phyloP scores from a whole-genome alignment of 2,113 vertebrate genomes.

The Ageneiosus marmoratus region DNA sequence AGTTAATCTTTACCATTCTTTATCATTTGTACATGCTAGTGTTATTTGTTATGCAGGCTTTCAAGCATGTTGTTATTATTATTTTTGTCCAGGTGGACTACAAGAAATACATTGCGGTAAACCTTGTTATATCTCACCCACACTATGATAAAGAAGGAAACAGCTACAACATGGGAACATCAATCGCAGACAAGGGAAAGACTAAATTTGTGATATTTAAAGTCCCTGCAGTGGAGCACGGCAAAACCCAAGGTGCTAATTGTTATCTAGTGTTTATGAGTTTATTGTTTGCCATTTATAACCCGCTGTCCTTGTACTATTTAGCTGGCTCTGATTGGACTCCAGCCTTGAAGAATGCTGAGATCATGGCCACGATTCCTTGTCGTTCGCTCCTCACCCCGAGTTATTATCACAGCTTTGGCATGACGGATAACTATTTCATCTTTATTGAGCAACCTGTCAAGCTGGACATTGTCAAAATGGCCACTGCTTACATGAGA shows the following conservation, averaged over 20 bases:
- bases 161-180: constrained; percentile 88
- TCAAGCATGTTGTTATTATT: neutral
- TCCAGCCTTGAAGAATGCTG: constrained; percentile 73
- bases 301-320: neutral
- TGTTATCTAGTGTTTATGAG: neutral
- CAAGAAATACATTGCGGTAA: constrained; percentile 81
- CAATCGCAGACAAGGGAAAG: constrained; percentile 87
- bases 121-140: constrained; percentile 83
- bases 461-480: constrained; percentile 86
- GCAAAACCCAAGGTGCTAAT: constrained; percentile 61
- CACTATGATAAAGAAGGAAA: constrained; percentile 92
- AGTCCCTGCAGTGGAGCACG: constrained; percentile 76
- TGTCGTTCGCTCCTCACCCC: constrained; percentile 83
- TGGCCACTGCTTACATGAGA: constrained; percentile 90
- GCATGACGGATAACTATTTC: constrained; percentile 87
- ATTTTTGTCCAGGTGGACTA: constrained; percentile 83
- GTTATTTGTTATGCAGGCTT: neutral
- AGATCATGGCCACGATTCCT: constrained; percentile 82
- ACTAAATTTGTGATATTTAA: constrained; percentile 90
- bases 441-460: constrained; percentile 91
- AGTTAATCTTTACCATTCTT: neutral
- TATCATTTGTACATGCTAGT: neutral
- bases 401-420: constrained; percentile 95
- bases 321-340: constrained; percentile 61
- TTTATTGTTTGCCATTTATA: neutral